Conservation (phyloP, 2,797 vertebrate genomes). For the Myripristis murdjan region DNA sequence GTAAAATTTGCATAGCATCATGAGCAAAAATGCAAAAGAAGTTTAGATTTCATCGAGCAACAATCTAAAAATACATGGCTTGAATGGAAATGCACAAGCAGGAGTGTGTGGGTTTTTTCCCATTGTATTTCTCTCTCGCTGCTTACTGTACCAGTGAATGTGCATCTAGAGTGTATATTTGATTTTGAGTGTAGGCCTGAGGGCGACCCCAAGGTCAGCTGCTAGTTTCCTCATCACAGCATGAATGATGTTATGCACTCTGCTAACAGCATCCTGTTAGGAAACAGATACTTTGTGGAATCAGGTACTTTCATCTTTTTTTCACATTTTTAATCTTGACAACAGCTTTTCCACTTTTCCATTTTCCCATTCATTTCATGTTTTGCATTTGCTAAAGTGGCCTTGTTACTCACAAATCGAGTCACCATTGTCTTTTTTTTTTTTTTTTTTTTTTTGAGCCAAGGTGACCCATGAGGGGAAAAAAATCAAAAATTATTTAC, state of each 20-base stretch:
- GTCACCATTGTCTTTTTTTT: neutral
- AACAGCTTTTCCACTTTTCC: conserved; percentile 10
- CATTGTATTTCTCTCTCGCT: too few species aligned
- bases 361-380: neutral
- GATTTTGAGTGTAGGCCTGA: too few species aligned
- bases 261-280: neutral
- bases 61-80: too few species aligned
- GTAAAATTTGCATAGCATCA: too few species aligned
- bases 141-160: too few species aligned
- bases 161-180: too few species aligned
- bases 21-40: too few species aligned
- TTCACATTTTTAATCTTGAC: conserved; percentile 8
- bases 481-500: conserved; percentile 6
- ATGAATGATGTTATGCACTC: neutral
- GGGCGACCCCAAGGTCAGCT: too few species aligned
- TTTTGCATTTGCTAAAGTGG: neutral
- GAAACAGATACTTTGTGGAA: neutral
- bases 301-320: conserved; percentile 14
- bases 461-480: conserved; percentile 1
- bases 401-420: neutral
- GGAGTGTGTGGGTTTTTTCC: too few species aligned
- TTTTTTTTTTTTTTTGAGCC: conserved; percentile 7
- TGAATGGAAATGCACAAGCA: too few species aligned
- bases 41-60: too few species aligned
- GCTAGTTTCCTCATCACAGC: too few species aligned